Evolutionary conservation across 1,140 invertebrate species (phyloP).

Genomic region (Nasonia longicornis): DNA sequence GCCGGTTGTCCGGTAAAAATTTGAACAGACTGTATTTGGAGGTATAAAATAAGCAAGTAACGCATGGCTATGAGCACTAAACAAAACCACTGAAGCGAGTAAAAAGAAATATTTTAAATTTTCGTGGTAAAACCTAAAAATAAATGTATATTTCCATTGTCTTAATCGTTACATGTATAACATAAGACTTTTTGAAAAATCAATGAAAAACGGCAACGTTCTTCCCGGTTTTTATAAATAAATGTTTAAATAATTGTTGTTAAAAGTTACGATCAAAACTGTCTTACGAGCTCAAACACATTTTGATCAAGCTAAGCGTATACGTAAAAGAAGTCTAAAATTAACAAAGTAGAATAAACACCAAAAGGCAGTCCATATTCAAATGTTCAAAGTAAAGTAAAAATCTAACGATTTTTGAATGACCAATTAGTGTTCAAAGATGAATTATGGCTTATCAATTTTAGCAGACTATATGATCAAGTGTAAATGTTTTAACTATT

Average conservation of each 20-base stretch:
- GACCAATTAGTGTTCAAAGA: slow-evolving; percentile 6
- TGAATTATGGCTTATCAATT: neutral
- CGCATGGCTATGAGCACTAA: neutral
- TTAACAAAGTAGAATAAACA: neutral
- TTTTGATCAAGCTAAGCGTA: neutral
- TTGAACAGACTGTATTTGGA: neutral
- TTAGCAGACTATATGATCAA: neutral
- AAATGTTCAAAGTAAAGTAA: neutral
- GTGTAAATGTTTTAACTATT: neutral
- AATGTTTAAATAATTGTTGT: neutral
- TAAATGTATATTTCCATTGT: neutral
- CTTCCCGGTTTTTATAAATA: slow-evolving; percentile 8
- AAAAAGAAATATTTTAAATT: neutral
- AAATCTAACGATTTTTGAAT: slow-evolving; percentile 4
- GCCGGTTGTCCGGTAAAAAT: too few relatives aligned
- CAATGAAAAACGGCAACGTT: neutral
- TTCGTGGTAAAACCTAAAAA: neutral
- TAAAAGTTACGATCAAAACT: neutral
- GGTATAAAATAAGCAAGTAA: neutral
- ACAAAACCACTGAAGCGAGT: neutral
- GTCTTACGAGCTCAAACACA: neutral
- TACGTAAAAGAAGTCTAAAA: neutral
- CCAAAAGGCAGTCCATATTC: neutral
- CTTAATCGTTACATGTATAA: neutral
- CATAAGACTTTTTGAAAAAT: neutral